Conservation (phyloP, 2,113 vertebrate species). For the Chloropsis hardwickii region DNA sequence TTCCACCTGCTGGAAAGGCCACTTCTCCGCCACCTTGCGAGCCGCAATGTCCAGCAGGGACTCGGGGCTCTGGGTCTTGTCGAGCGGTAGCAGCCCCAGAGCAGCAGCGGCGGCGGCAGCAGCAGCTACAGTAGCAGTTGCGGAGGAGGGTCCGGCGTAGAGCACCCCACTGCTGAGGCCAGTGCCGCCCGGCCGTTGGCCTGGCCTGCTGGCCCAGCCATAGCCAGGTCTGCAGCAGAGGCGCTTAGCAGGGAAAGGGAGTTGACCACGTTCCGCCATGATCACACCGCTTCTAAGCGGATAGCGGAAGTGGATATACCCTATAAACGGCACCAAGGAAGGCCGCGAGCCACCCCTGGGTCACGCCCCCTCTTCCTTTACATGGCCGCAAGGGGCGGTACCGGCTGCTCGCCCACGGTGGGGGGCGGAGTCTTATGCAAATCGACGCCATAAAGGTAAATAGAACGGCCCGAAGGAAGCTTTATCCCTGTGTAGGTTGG, state of each 20-base stretch:
- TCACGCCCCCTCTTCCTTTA: constrained; percentile 73
- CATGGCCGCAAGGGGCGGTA: constrained; percentile 72
- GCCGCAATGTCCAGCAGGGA: constrained; percentile 91
- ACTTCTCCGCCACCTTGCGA: constrained; percentile 92
- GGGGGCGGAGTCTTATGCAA: constrained; percentile 46
- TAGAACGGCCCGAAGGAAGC: constrained; percentile 27
- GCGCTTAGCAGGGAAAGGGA: constrained; percentile 87
- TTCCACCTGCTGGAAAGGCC: constrained; percentile 94
- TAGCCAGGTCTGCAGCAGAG: constrained; percentile 86
- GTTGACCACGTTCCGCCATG: constrained; percentile 95
- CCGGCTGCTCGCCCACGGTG: not conserved
- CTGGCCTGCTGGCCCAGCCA: constrained; percentile 69
- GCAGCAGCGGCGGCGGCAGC: not conserved
- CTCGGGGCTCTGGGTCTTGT: constrained; percentile 87
- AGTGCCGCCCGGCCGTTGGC: constrained; percentile 72
- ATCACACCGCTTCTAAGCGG: constrained; percentile 84
- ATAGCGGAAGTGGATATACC: constrained; percentile 87
- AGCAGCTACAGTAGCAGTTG: not conserved
- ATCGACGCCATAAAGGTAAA: constrained; percentile 62
- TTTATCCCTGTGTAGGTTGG: not conserved
- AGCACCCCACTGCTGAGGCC: constrained; percentile 71
- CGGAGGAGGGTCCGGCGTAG: constrained; percentile 69
- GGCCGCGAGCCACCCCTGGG: constrained; percentile 28
- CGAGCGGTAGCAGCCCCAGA: constrained; percentile 72
- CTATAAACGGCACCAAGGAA: constrained; percentile 86